Evolutionary conservation across 2,797 vertebrate species (phyloP).

Genomic region (Danio aesculapii): DNA sequence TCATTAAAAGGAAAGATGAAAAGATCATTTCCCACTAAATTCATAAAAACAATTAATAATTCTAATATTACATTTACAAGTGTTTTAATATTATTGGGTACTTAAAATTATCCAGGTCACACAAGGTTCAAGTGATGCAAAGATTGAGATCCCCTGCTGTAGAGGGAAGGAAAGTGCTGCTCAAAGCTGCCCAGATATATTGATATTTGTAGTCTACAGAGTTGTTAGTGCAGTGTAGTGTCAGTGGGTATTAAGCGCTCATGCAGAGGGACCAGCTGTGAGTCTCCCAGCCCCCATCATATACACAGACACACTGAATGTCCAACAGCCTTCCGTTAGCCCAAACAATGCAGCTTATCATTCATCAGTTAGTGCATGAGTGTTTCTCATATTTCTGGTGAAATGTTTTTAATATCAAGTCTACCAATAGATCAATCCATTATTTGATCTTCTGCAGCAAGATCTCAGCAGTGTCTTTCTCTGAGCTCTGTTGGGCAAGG

Average conservation of each 20-base stretch:
- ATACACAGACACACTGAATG: background rate
- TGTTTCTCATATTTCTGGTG: background rate
- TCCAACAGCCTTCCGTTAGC: background rate
- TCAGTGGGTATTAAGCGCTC: constrained; percentile 47
- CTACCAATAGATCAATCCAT: constrained; percentile 12
- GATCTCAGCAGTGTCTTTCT: constrained; percentile 31
- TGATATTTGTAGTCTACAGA: constrained; percentile 10
- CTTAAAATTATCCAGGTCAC: background rate
- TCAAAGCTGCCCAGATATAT: background rate
- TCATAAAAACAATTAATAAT: background rate
- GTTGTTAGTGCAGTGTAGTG: constrained; percentile 32
- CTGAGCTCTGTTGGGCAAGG: constrained; percentile 34
- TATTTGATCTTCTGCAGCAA: constrained; percentile 21
- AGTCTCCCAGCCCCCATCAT: constrained; percentile 37
- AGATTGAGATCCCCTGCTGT: constrained; percentile 4
- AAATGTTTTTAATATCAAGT: constrained; percentile 13
- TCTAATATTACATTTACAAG: background rate
- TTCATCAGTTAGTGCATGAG: constrained; percentile 4
- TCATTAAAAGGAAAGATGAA: background rate
- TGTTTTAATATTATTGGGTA: background rate
- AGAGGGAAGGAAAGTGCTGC: background rate
- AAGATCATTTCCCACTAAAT: background rate
- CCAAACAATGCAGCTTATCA: background rate
- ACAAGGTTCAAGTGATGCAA: background rate
- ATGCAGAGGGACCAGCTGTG: constrained; percentile 51